phyloP scores from a whole-genome alignment of 2,797 vertebrate species.

The Acanthurus lineatus region DNA sequence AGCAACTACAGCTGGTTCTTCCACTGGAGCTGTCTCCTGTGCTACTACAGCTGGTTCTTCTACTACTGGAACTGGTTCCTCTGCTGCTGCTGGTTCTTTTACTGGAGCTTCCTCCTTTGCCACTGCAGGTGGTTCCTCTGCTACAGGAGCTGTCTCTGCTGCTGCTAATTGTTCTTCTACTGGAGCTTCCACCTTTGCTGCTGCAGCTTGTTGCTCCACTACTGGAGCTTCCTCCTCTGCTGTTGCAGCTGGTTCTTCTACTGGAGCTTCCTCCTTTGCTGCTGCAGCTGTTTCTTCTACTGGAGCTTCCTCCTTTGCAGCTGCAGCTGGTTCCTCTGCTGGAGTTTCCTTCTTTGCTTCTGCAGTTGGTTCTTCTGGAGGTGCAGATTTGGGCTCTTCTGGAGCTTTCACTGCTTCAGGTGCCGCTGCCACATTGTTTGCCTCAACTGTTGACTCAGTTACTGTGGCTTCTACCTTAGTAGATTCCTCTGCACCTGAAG shows the following conservation, averaged over 20 bases:
- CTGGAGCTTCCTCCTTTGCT: not conserved
- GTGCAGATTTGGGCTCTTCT: constrained; percentile 52
- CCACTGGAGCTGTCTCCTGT: not conserved
- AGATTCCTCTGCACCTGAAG: constrained; percentile 53
- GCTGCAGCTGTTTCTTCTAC: constrained; percentile 1
- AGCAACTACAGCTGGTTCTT: constrained; percentile 9
- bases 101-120: not conserved
- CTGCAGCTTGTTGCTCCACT: not conserved
- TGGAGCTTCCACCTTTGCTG: not conserved
- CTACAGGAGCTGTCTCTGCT: not conserved
- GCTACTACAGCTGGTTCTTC: not conserved
- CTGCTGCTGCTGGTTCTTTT: constrained; percentile 4
- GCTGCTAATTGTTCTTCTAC: not conserved
- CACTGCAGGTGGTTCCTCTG: constrained; percentile 5
- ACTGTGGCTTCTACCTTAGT: constrained; percentile 64
- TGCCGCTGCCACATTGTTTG: constrained; percentile 51
- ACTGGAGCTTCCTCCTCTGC: not conserved
- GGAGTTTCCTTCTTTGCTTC: not conserved
- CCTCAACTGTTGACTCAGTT: constrained; percentile 54
- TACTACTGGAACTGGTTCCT: not conserved
- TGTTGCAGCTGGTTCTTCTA: not conserved
- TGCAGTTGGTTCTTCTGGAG: constrained; percentile 27
- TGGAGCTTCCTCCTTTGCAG: not conserved
- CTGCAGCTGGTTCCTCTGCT: constrained; percentile 2
- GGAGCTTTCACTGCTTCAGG: constrained; percentile 58